Percentiles rank a stretch among this genome's conserved stretches.
Evolutionary conservation across 2,888 invertebrate genomes (phyloP).

Genomic region (Clusia tigrina): DNA sequence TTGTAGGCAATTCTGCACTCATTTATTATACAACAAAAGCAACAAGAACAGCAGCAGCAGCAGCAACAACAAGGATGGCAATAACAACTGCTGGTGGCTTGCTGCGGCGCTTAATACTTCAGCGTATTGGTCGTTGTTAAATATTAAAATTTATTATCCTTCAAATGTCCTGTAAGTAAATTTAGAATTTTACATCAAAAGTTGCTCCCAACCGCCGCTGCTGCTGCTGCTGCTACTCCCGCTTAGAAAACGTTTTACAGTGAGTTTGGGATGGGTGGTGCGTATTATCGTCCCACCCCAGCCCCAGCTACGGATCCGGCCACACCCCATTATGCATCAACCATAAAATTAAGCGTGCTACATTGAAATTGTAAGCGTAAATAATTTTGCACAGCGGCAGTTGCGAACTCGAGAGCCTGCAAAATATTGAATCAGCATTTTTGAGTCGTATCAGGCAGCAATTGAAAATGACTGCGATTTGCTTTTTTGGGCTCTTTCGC

Average conservation of each 20-base stretch:
- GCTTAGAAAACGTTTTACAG: neutral
- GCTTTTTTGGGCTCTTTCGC: too few relatives aligned
- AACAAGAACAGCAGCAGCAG: neutral
- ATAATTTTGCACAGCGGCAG: neutral
- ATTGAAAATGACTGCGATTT: too few relatives aligned
- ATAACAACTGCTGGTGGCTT: neutral
- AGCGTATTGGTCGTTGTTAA: too few relatives aligned
- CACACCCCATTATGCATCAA: too few relatives aligned
- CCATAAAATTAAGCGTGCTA: neutral
- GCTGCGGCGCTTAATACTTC: too few relatives aligned
- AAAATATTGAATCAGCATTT: neutral
- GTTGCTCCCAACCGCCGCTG: too few relatives aligned
- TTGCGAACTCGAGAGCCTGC: neutral
- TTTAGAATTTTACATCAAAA: constrained; percentile 13
- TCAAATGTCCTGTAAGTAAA: constrained; percentile 25
- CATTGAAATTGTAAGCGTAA: neutral
- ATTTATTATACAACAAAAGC: constrained; percentile 2
- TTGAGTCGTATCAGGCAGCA: too few relatives aligned
- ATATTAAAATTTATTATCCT: constrained; percentile 27
- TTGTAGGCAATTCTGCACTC: neutral
- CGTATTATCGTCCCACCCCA: neutral
- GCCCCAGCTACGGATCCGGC: neutral
- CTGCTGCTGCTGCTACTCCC: neutral
- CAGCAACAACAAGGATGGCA: neutral
- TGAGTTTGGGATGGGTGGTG: neutral